Percentiles rank a stretch among this genome's conserved stretches.
Conservation (phyloP, 2,888 invertebrate genomes). For the Cinara cedri region DNA sequence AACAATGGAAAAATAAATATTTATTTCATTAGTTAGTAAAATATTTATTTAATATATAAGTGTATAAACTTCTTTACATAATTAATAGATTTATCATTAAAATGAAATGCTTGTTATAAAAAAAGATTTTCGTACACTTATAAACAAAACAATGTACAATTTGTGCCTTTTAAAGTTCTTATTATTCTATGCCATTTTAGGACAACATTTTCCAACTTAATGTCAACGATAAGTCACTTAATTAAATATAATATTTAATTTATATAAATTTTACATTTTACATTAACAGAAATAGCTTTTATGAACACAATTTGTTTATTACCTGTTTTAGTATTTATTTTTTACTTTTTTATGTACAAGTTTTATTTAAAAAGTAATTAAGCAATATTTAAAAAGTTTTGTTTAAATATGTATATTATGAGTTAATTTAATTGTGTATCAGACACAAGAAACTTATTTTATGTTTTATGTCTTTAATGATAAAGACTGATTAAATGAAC, state of each 20-base stretch:
- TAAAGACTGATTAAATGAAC: conserved; percentile 25
- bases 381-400: not conserved
- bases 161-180: conserved; percentile 50
- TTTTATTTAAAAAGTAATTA: not conserved
- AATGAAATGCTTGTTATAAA: not conserved
- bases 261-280: not conserved
- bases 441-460: not conserved
- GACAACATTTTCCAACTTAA: not conserved
- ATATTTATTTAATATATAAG: not conserved
- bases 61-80: no score
- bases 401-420: not conserved
- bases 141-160: conserved; percentile 46
- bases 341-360: no score
- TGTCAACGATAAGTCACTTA: not conserved
- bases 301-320: not conserved
- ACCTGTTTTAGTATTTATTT: not conserved
- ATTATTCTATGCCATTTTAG: not conserved
- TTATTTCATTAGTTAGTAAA: not conserved
- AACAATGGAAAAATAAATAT: no score
- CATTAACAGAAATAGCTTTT: not conserved
- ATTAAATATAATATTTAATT: not conserved
- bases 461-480: not conserved
- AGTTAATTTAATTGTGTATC: not conserved
- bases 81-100: no score
- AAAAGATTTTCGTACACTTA: not conserved